Conservation (phyloP, 2,113 vertebrate species). For the Callipepla californica region DNA sequence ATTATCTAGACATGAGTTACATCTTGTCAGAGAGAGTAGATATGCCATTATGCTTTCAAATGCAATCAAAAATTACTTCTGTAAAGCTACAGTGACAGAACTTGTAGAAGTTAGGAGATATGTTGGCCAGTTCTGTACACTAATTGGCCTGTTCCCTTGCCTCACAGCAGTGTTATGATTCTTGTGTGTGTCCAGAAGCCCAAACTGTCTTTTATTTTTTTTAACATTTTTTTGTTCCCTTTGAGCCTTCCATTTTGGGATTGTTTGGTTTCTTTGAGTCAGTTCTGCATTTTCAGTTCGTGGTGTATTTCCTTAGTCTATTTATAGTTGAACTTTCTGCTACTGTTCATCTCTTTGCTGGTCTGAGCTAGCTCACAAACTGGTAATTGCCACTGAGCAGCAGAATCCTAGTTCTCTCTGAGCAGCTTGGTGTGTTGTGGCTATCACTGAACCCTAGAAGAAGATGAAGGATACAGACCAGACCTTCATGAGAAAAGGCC, state of each 20-base stretch:
- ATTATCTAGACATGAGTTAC: background rate
- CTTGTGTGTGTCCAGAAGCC: background rate
- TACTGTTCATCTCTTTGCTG: background rate
- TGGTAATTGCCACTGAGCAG: background rate
- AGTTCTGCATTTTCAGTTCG: background rate
- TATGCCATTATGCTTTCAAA: background rate
- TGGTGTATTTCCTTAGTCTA: background rate
- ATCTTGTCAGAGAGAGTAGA: background rate
- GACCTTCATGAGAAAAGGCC: background rate
- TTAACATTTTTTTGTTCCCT: background rate
- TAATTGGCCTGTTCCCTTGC: background rate
- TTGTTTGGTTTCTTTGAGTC: background rate
- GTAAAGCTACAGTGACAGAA: background rate
- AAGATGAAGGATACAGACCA: background rate
- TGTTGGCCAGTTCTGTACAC: background rate
- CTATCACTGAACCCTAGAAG: background rate
- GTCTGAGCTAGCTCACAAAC: background rate
- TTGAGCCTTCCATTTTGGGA: background rate
- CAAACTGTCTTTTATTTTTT: background rate
- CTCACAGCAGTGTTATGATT: background rate
- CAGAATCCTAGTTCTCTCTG: background rate
- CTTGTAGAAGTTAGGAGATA: background rate
- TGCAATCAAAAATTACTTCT: background rate
- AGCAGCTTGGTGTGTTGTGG: background rate
- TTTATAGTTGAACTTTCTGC: background rate